phyloP scores from a whole-genome alignment of 2,888 invertebrate species.

The Iselma pallidipennis region DNA sequence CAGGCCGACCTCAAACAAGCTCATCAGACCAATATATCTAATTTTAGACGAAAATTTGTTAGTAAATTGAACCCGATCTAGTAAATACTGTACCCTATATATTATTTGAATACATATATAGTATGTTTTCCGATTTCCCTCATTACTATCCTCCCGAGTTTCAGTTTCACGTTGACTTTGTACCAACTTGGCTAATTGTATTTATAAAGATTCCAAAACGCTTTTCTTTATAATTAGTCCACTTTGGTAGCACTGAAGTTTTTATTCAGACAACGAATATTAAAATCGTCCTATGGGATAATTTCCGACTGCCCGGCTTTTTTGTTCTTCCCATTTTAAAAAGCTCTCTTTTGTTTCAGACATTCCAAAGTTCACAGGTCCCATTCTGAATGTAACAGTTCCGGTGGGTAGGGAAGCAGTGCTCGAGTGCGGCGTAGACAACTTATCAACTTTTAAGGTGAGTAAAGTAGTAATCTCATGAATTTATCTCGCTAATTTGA shows the following conservation, averaged over 20 bases:
- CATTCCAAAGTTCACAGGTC: conserved; percentile 80
- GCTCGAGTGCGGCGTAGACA: conserved; percentile 80
- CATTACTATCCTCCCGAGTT: no score
- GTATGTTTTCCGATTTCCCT: no score
- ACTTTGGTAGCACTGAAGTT: neutral
- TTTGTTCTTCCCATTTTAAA: neutral
- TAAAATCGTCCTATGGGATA: neutral
- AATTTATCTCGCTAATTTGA: conserved; percentile 34
- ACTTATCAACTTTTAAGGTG: conserved; percentile 82
- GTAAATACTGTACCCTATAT: no score
- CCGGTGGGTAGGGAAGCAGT: conserved; percentile 82
- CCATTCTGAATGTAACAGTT: conserved; percentile 80
- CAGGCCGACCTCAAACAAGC: neutral
- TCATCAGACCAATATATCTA: neutral
- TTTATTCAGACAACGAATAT: neutral
- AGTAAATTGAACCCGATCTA: neutral
- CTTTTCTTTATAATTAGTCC: no score
- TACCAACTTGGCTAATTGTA: neutral
- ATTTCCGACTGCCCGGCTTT: neutral
- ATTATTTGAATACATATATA: neutral
- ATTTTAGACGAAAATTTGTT: neutral
- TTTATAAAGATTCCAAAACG: neutral
- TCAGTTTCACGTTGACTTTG: no score
- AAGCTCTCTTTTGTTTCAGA: conserved; percentile 58
- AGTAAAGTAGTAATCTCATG: conserved; percentile 33